Conservation (phyloP, 2,113 vertebrate species). For the Phasianus colchicus region DNA sequence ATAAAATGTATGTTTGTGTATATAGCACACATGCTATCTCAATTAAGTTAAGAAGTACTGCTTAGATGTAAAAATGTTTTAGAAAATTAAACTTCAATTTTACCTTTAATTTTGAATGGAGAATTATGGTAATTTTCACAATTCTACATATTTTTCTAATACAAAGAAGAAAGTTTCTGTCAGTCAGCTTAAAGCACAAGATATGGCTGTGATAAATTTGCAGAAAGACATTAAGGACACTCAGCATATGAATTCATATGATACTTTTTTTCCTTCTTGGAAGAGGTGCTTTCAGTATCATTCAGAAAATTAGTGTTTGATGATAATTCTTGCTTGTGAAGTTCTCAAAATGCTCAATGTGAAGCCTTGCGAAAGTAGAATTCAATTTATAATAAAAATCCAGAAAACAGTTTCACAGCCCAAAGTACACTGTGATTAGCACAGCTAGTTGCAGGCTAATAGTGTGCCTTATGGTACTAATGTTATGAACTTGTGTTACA, state of each 20-base stretch:
- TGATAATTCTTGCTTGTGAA: background rate
- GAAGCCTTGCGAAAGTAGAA: background rate
- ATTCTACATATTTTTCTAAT: background rate
- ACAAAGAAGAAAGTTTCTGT: background rate
- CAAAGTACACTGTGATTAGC: background rate
- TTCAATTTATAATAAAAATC: background rate
- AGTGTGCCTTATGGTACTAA: background rate
- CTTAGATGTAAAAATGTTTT: background rate
- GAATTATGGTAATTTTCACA: background rate
- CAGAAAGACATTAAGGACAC: background rate
- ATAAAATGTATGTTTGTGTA: background rate
- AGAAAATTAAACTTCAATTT: background rate
- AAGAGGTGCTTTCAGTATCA: background rate
- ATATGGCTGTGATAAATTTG: background rate
- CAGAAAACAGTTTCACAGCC: background rate
- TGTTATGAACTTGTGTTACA: background rate
- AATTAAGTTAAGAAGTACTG: background rate
- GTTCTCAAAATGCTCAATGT: constrained; percentile 7
- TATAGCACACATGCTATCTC: background rate
- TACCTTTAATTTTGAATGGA: background rate
- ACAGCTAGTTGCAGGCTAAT: background rate
- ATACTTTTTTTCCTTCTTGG: background rate
- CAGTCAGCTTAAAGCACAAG: background rate
- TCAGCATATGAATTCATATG: background rate
- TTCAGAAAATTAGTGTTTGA: constrained; percentile 13